A percentile compares a stretch with the other conserved stretches of the same genome.
phyloP scores from a whole-genome alignment of 2,888 invertebrate species.

The Zelleria hepariella region DNA sequence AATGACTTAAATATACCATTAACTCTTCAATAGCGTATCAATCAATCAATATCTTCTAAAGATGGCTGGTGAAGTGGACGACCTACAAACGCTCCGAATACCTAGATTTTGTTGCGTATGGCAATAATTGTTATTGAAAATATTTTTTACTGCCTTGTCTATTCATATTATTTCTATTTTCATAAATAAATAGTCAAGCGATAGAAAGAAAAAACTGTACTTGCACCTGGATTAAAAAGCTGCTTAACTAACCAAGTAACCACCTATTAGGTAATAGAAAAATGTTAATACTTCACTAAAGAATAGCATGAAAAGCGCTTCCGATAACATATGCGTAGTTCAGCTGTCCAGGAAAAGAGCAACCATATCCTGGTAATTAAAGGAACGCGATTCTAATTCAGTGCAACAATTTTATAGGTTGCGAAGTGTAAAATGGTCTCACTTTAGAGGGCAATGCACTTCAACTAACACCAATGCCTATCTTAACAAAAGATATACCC shows the following conservation, averaged over 20 bases:
- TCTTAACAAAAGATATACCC: constrained; percentile 28
- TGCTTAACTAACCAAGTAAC: background rate
- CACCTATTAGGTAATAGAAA: background rate
- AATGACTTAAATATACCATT: too few species aligned
- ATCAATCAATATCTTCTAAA: too few species aligned
- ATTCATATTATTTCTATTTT: background rate
- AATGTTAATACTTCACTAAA: background rate
- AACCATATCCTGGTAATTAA: background rate
- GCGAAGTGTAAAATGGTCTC: background rate
- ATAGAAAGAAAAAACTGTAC: background rate
- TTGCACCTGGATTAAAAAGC: background rate
- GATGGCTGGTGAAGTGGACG: too few species aligned
- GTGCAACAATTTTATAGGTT: background rate
- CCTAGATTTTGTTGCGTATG: too few species aligned
- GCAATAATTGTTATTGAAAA: too few species aligned
- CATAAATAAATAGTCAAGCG: background rate
- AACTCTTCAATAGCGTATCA: too few species aligned
- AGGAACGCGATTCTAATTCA: background rate
- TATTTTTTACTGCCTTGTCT: too few species aligned
- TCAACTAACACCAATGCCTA: constrained; percentile 19
- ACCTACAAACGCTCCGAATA: too few species aligned
- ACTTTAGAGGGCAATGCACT: constrained; percentile 32
- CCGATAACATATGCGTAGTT: background rate
- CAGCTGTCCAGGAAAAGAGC: background rate
- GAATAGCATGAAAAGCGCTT: background rate